These are phyloP conservation scores for Vandiemenella viatica DNA, from an alignment of 2,888 invertebrate genomes.

Conservation along the genomic window DNA sequence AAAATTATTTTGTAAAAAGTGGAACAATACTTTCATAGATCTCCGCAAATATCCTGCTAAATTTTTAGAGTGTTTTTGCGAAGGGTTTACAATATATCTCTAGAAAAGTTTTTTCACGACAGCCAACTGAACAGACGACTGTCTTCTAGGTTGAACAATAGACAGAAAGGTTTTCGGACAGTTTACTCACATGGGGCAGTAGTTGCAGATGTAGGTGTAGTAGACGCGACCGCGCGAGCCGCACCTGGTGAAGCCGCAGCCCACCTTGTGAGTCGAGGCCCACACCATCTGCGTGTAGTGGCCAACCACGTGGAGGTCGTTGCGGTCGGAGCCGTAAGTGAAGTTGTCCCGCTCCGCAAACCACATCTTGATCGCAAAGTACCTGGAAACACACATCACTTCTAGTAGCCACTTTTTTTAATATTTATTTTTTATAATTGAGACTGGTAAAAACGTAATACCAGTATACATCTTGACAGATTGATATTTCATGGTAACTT, in stretches of 20 bases:
- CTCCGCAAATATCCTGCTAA: no score
- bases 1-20: no score
- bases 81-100: no score
- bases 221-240: constrained; percentile 44
- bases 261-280: constrained; percentile 61
- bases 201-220: constrained; percentile 71
- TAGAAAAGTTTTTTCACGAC: no score
- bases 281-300: constrained; percentile 76
- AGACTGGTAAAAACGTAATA: neutral
- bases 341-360: constrained; percentile 59
- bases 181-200: constrained; percentile 43
- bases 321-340: constrained; percentile 45
- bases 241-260: constrained; percentile 60
- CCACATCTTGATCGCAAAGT: constrained; percentile 66
- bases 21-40: no score
- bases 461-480: no score
- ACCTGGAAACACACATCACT: constrained; percentile 34
- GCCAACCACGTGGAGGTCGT: constrained; percentile 47
- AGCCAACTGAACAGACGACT: neutral
- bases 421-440: neutral
- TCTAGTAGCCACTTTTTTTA: neutral
- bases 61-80: no score
- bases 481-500: no score
- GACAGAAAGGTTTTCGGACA: neutral
- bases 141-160: neutral